Percentiles rank a stretch among this genome's conserved stretches.
Conservation (phyloP, 1,140 invertebrate genomes). For the Oryctes rhinoceros region DNA sequence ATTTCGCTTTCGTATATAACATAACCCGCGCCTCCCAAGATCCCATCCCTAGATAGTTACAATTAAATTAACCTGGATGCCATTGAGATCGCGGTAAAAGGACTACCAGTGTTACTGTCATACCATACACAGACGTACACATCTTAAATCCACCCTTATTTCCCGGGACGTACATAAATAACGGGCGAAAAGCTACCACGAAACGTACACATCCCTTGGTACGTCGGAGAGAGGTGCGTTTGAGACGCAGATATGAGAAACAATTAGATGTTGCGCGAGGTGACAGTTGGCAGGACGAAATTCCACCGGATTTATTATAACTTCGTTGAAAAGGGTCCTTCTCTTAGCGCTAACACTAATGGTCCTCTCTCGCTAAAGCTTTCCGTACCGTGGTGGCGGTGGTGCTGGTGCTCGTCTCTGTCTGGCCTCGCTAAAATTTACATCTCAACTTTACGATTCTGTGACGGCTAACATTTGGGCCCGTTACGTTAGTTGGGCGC, state of each 20-base stretch:
- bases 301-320: slow-evolving; percentile 21
- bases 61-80: background rate
- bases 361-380: no score
- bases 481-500: no score
- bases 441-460: no score
- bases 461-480: no score
- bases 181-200: background rate
- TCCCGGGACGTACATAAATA: slow-evolving; percentile 3
- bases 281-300: slow-evolving; percentile 2
- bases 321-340: slow-evolving; percentile 23
- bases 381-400: no score
- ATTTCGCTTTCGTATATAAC: background rate
- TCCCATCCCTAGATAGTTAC: background rate
- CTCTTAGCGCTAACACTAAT: background rate
- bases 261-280: slow-evolving; percentile 20
- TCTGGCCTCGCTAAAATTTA: no score
- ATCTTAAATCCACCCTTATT: background rate
- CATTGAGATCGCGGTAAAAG: background rate
- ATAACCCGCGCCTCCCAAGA: background rate
- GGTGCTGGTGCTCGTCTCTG: no score
- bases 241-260: background rate
- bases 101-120: background rate
- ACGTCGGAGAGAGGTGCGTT: background rate
- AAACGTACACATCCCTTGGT: background rate
- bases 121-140: background rate